A percentile compares a stretch with the other conserved stretches of the same genome.
These are phyloP conservation scores for Microplitis demolitor DNA, from an alignment of 1,140 invertebrate genomes.

Conservation along the genomic window DNA sequence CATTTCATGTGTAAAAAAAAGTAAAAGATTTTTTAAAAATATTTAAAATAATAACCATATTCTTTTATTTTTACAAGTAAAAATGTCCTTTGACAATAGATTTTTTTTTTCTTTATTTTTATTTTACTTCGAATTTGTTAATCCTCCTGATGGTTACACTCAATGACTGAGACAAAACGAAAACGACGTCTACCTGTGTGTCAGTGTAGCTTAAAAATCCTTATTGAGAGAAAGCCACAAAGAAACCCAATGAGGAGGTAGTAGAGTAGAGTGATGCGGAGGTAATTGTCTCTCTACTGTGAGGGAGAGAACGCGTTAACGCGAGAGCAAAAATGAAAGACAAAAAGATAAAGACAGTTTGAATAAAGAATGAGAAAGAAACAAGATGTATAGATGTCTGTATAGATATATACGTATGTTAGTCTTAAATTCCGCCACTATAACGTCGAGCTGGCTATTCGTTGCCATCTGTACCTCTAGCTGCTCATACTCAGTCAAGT, in stretches of 20 bases:
- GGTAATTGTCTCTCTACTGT: background rate
- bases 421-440: too few species aligned
- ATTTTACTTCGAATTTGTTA: slow-evolving; percentile 1
- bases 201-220: background rate
- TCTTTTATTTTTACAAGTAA: too few species aligned
- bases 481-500: too few species aligned
- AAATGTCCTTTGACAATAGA: too few species aligned
- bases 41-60: too few species aligned
- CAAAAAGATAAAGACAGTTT: background rate
- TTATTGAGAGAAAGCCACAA: slow-evolving; percentile 17
- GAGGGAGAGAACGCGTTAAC: background rate
- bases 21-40: too few species aligned
- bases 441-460: too few species aligned
- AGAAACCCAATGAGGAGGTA: slow-evolving; percentile 1
- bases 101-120: too few species aligned
- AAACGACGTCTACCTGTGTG: slow-evolving; percentile 8
- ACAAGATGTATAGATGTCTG: background rate
- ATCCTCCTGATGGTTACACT: background rate
- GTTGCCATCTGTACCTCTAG: too few species aligned
- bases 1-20: too few species aligned
- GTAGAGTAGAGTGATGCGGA: slow-evolving; percentile 1
- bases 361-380: background rate
- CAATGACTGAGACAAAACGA: background rate
- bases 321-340: background rate
- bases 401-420: too few species aligned